Base-by-base conservation (phyloP, 2,113 vertebrate genomes). In the Bagarius yarrelli region DNA sequence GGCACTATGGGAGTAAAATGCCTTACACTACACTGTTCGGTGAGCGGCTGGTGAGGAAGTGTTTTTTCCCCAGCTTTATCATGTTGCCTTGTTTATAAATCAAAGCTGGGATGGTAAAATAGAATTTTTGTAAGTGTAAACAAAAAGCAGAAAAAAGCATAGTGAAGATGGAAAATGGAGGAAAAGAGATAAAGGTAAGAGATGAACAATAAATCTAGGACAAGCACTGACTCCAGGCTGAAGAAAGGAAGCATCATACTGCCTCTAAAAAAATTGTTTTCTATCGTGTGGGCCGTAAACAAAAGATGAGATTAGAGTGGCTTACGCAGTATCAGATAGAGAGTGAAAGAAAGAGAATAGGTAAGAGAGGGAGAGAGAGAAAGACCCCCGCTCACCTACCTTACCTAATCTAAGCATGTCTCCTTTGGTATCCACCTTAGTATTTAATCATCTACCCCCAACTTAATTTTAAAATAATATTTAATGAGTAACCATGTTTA, bases 171-270 rank as follows among this genome's bases (percentile, higher is more conserved):
- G 23, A 60, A 75, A 86, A 63, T 15, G 61, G 50, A 70, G 34
- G 70, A 13, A 16, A 25, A 70, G 47, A 56, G 27, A 76, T 21
- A 70, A 70, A 74, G 72, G 40, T 66, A 81, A 76, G 63, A 63
- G 78, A 50, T 79, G 27, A 72, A 81, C 63, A 79, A 86, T 86
- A 84, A 93, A 93, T 91, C 89, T 92, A 90, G 91, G 92, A 89
- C 92, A 93, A 87, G 75, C 82, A 84, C 84, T 90, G 90, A 90
- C 91, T 91, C 87, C 88, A 91, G 91, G 91, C 87, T 88, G 89
- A 87, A 85, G 87, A 87, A 52, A 70, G 66, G 32, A 60, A 76
- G 61, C 57, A 34, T 76, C 64, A 57, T 60, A 83, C 30, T 36
- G 70, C 60, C 73, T 81, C 79, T 56, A 78, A 85, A 82, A 79